These are phyloP conservation scores for Lepus oiostolus DNA, from an alignment of 2,797 vertebrate species.

Conservation along the genomic window DNA sequence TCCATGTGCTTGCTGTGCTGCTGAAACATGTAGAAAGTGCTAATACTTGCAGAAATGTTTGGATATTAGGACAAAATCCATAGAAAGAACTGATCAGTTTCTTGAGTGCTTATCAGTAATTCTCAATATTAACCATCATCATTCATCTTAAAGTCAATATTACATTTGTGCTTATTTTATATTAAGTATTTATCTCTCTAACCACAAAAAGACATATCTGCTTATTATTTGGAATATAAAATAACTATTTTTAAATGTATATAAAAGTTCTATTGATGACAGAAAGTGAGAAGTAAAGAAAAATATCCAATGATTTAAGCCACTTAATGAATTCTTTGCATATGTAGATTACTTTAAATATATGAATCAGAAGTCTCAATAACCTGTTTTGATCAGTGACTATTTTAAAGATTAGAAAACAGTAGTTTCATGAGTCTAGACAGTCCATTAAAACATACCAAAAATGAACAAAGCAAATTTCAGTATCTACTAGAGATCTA, in stretches of 20 bases:
- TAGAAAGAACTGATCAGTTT: neutral
- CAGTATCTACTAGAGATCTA: neutral
- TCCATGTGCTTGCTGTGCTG: neutral
- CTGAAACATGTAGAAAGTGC: neutral
- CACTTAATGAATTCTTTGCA: neutral
- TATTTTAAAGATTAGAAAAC: neutral
- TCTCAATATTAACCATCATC: neutral
- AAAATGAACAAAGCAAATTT: neutral
- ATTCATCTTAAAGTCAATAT: neutral
- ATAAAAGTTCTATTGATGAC: neutral
- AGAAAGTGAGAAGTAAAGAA: neutral
- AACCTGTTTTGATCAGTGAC: neutral
- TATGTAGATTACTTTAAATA: neutral
- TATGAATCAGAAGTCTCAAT: neutral
- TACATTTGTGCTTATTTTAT: neutral
- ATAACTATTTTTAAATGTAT: neutral
- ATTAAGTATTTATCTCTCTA: neutral
- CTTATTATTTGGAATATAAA: neutral
- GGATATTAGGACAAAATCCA: neutral
- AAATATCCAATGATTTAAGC: neutral
- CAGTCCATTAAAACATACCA: neutral
- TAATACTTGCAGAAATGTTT: neutral
- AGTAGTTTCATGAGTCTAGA: neutral
- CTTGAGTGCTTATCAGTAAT: neutral
- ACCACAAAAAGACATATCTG: neutral